Conservation (phyloP, 2,797 vertebrate species). For the Anguilla megastoma region DNA sequence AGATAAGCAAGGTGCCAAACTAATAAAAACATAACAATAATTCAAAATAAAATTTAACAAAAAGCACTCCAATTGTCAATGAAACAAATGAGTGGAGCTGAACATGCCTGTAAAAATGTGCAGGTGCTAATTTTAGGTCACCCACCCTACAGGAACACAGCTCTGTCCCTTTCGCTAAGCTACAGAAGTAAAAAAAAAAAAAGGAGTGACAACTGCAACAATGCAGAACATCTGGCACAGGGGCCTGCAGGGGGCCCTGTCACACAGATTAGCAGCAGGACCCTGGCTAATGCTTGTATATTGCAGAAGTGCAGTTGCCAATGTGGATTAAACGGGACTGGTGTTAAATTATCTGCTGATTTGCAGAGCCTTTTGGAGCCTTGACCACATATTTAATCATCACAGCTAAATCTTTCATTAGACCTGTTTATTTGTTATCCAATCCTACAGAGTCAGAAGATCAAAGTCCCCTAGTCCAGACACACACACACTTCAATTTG, state of each 20-base stretch:
- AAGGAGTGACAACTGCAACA: neutral
- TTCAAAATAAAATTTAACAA: neutral
- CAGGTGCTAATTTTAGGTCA: neutral
- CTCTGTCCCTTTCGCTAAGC: neutral
- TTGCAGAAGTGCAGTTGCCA: neutral
- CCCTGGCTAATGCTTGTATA: neutral
- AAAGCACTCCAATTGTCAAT: neutral
- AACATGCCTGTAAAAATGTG: neutral
- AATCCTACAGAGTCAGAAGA: neutral
- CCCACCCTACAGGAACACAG: neutral
- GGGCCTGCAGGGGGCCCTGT: neutral
- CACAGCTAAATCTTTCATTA: constrained; percentile 22
- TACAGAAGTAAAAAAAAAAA: neutral
- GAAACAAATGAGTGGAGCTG: neutral
- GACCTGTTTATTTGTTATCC: constrained; percentile 24
- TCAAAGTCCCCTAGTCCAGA: constrained; percentile 36
- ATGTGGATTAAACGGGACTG: neutral
- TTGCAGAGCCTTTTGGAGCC: neutral
- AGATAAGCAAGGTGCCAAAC: neutral
- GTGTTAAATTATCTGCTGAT: neutral
- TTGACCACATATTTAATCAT: neutral
- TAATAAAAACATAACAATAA: neutral
- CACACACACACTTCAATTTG: neutral
- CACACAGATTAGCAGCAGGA: neutral
- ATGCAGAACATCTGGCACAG: constrained; percentile 17